Conservation (phyloP, 2,797 vertebrate genomes). For the Halcyon smyrnensis region DNA sequence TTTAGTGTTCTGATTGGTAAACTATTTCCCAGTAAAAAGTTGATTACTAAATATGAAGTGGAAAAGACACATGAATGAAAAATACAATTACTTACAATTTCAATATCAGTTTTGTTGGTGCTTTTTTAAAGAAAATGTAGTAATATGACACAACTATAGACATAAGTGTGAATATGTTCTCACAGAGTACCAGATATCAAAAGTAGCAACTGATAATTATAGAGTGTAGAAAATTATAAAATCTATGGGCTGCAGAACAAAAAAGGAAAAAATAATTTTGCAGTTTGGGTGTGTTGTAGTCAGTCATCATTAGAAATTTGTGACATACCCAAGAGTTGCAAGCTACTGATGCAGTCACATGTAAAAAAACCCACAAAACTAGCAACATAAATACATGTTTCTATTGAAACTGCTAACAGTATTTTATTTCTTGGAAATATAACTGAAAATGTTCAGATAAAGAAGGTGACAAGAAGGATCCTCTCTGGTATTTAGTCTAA, state of each 20-base stretch:
- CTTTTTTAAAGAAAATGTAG: not conserved
- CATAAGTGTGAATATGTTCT: constrained; percentile 23
- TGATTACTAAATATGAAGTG: not conserved
- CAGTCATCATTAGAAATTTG: not conserved
- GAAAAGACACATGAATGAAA: not conserved
- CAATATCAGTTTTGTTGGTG: not conserved
- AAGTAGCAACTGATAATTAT: constrained; percentile 41
- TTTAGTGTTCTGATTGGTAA: not conserved
- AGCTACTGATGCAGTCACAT: not conserved
- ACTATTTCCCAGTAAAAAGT: constrained; percentile 2
- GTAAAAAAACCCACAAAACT: not conserved
- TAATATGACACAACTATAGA: not conserved
- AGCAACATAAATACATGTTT: not conserved
- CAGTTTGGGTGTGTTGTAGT: not conserved
- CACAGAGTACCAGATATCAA: not conserved
- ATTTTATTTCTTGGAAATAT: not conserved
- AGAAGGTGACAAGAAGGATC: not conserved
- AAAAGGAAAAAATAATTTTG: not conserved
- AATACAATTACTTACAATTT: not conserved
- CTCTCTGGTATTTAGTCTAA: not conserved
- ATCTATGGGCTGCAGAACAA: not conserved
- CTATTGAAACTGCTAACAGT: not conserved
- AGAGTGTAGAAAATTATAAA: constrained; percentile 28
- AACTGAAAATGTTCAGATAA: not conserved
- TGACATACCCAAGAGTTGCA: not conserved